Percentiles rank a stretch among this genome's conserved stretches.
Evolutionary conservation across 2,888 invertebrate genomes (phyloP).

Genomic region (Charanyca ferruginea): DNA sequence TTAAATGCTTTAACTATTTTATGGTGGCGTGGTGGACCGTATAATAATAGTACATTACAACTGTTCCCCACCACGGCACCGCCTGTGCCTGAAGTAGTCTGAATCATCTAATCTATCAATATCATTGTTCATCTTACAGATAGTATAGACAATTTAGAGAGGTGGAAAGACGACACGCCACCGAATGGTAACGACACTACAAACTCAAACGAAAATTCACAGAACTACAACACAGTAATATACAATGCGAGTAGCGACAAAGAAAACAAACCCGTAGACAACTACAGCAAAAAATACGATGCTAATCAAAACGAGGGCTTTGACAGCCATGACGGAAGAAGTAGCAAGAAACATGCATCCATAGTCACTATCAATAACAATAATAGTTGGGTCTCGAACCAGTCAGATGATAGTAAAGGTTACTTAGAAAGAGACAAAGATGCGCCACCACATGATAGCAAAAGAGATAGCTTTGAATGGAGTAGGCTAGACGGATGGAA

Average conservation of each 20-base stretch:
- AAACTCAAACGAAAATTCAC: conserved; percentile 84
- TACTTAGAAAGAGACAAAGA: conserved; percentile 88
- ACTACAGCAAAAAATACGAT: conserved; percentile 72
- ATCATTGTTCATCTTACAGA: conserved; percentile 72
- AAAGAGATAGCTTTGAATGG: conserved; percentile 91
- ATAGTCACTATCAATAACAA: conserved; percentile 89
- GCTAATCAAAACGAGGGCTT: conserved; percentile 74
- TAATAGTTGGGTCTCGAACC: conserved; percentile 88
- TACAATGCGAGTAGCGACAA: conserved; percentile 85
- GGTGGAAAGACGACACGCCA: conserved; percentile 90
- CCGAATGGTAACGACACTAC: conserved; percentile 89
- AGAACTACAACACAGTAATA: conserved; percentile 88
- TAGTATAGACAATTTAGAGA: conserved; percentile 89
- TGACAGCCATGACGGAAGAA: conserved; percentile 78
- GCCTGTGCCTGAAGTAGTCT: too few relatives aligned
- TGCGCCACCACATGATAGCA: conserved; percentile 86
- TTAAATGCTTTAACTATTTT: background rate
- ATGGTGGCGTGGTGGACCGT: background rate
- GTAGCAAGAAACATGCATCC: conserved; percentile 86
- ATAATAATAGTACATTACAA: background rate
- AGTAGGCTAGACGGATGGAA: conserved; percentile 94
- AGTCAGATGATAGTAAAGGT: conserved; percentile 88
- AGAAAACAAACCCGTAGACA: conserved; percentile 80
- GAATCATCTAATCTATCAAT: background rate
- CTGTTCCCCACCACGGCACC: background rate